phyloP scores from a whole-genome alignment of 2,797 vertebrate species.

The Xyrichtys novacula region DNA sequence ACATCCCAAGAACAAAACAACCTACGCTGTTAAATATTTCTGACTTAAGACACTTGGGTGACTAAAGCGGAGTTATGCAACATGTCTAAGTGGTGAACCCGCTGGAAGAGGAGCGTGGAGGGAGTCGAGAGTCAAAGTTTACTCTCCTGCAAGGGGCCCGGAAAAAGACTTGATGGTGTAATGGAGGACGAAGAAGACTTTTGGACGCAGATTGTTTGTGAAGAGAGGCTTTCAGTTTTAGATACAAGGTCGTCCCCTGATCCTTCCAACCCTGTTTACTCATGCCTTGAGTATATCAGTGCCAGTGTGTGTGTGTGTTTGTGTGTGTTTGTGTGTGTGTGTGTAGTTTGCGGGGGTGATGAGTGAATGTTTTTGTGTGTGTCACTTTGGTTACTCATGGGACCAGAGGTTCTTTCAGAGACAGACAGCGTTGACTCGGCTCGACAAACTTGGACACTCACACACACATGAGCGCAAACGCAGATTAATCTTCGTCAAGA shows the following conservation, averaged over 20 bases:
- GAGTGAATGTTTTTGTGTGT: constrained; percentile 32
- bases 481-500: constrained; percentile 76
- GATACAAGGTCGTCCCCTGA: constrained; percentile 71
- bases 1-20: constrained; percentile 8
- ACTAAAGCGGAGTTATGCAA: constrained; percentile 52
- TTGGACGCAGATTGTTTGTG: constrained; percentile 72
- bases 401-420: constrained; percentile 71
- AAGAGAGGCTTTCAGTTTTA: constrained; percentile 59
- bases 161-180: constrained; percentile 37
- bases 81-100: constrained; percentile 22
- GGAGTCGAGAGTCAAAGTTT: constrained; percentile 47
- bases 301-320: constrained; percentile 30
- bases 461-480: constrained; percentile 25
- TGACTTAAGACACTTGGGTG: constrained; percentile 22
- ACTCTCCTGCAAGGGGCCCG: constrained; percentile 37
- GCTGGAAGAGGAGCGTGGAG: constrained; percentile 19
- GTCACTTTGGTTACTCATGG: constrained; percentile 74
- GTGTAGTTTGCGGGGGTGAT: not conserved
- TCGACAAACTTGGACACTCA: constrained; percentile 57
- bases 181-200: constrained; percentile 54
- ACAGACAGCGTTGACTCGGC: constrained; percentile 73
- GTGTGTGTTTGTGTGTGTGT: constrained; percentile 35
- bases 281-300: constrained; percentile 61
- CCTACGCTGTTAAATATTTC: constrained; percentile 12
- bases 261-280: constrained; percentile 67